Evolutionary conservation across 30 jellyfish, hydroid and myxozoan genomes (phyloP), one percentile per base, ranked within the genome.

Genomic region (Aurelia sp.): DNA sequence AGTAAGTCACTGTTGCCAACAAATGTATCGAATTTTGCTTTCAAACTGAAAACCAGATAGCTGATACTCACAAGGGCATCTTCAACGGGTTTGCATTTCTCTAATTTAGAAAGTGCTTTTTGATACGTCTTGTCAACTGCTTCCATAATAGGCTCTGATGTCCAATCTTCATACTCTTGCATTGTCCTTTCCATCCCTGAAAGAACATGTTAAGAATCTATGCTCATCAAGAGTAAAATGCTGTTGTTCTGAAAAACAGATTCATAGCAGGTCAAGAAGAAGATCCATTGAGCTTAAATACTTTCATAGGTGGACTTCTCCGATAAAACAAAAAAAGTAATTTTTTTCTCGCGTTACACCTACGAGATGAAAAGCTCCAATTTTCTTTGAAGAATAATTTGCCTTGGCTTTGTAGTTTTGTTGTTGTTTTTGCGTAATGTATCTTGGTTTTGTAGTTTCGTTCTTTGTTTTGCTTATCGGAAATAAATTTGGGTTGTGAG

Each of bases 141-240:
- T 16, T 77, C 96, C 13, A 82, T 72, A 58, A 94, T 82, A 9
- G 99, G 93, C 40, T 89, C 93, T 13, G 97, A 48, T 27, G 97
- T 82, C 99, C 99, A 94, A 81, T 94, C 99, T 61, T 94, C 99
- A 53, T 74, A 94, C 4, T 79, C 93, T 22, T 75, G 80, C 85
- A 71, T 52, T 18, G 96, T 89, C 31, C 62, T 63, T 55, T 89
- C 95, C 99, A 94, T 89, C 20, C 97, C 99, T 92, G 33, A 21
- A 19, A 48, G 8, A 21, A 48, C n/a, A 47, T 40, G 1, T 1
- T 21, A n/a, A 4, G 69, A 35, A 13, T 51, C 11, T 18, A 12
- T 20, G 15, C 37, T 6, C 78, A 37, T 31, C 3, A 20, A 10
- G 20, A 10, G 10, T 17, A 22, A 20, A 22, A 20, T 66, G 13